Evolutionary conservation across 1,140 invertebrate species (phyloP).

Genomic region (Bicyclus anynana): DNA sequence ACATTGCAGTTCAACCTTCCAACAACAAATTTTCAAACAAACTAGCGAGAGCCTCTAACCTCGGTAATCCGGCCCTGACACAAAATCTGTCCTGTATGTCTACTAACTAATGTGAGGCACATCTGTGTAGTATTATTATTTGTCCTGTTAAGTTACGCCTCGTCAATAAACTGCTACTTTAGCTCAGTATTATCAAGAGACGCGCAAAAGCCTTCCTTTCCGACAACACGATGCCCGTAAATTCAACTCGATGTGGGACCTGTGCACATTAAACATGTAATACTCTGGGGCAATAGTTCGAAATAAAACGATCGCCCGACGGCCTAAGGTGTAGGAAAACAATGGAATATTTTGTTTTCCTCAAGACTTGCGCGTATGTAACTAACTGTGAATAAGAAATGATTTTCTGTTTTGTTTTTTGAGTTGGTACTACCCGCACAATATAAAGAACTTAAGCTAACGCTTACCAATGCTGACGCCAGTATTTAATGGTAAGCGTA

Average conservation of each 20-base stretch:
- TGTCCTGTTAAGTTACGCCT: neutral
- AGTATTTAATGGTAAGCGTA: no score
- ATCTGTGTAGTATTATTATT: no score
- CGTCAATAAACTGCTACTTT: slow-evolving; percentile 4
- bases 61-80: no score
- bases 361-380: neutral
- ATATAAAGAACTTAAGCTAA: no score
- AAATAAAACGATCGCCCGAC: slow-evolving; percentile 5
- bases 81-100: no score
- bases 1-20: no score
- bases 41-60: no score
- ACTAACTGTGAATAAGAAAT: neutral
- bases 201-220: neutral
- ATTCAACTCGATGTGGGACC: slow-evolving; percentile 5
- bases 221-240: neutral
- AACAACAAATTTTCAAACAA: no score
- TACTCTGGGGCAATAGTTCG: slow-evolving; percentile 5
- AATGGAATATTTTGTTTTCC: neutral
- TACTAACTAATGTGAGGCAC: no score
- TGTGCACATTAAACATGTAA: slow-evolving; percentile 8
- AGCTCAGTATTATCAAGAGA: neutral
- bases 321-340: neutral
- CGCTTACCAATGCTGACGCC: no score
- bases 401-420: neutral
- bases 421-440: neutral